These are phyloP conservation scores for Pseudococcus jackbeardsleyi DNA, from an alignment of 2,888 invertebrate species.

Conservation along the genomic window DNA sequence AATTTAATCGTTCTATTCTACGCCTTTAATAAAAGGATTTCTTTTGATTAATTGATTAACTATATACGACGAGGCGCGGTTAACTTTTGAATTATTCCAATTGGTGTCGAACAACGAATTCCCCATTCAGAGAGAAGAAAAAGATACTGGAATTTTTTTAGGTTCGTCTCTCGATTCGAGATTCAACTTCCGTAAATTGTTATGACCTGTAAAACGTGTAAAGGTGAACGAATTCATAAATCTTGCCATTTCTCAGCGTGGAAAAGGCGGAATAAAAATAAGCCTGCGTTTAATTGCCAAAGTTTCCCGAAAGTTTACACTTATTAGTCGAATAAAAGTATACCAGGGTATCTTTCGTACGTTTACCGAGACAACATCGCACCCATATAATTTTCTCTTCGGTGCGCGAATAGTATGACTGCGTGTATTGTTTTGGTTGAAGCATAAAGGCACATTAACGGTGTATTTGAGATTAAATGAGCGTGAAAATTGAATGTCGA, in stretches of 20 bases:
- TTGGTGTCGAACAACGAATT: not conserved
- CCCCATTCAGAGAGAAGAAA: not conserved
- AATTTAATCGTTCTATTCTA: conserved; percentile 43
- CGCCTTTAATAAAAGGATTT: conserved; percentile 43
- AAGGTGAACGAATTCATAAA: conserved; percentile 25
- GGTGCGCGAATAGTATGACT: not conserved
- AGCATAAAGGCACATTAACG: not conserved
- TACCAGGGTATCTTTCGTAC: not conserved
- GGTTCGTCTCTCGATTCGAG: not conserved
- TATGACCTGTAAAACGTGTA: not conserved
- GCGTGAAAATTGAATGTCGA: conserved; percentile 20
- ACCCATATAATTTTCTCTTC: not conserved
- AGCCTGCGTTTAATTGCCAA: conserved; percentile 40
- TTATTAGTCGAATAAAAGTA: conserved; percentile 28
- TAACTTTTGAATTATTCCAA: conserved; percentile 34
- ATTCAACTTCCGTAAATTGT: not conserved
- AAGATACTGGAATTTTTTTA: not conserved
- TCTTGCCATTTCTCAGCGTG: not conserved
- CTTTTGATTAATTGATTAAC: conserved; percentile 50
- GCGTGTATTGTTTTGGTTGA: not conserved
- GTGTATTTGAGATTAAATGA: conserved; percentile 11
- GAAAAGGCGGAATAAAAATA: conserved; percentile 16
- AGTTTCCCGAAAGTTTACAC: conserved; percentile 12
- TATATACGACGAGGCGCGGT: not conserved
- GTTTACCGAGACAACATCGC: not conserved